These are phyloP conservation scores for Drosophila ustulata DNA, from an alignment of 2,888 invertebrate species.

Conservation along the genomic window DNA sequence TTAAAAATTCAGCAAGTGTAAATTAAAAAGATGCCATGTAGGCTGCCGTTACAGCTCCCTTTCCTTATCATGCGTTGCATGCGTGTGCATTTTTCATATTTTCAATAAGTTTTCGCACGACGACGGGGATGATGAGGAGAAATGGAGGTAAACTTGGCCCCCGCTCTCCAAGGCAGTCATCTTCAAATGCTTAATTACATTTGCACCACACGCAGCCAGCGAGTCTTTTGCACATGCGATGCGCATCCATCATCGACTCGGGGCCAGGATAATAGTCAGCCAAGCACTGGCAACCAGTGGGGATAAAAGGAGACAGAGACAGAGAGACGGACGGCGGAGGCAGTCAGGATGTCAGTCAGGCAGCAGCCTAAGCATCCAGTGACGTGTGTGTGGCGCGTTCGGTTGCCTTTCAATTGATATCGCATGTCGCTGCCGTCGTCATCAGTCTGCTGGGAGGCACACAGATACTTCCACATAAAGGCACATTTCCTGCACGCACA, in stretches of 20 bases:
- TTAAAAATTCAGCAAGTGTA: slow-evolving; percentile 71
- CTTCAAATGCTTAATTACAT: slow-evolving; percentile 72
- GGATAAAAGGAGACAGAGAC: not conserved
- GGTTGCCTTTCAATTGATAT: slow-evolving; percentile 59
- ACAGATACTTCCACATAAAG: slow-evolving; percentile 1
- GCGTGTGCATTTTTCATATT: slow-evolving; percentile 70
- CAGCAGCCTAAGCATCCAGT: slow-evolving; percentile 43
- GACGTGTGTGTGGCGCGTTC: slow-evolving; percentile 40
- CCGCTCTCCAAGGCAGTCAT: not conserved
- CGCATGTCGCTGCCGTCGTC: slow-evolving; percentile 53
- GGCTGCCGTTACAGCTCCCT: slow-evolving; percentile 9
- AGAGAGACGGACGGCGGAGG: not conserved
- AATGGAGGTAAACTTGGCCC: not conserved
- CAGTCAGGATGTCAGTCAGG: slow-evolving; percentile 16
- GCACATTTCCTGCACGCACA: not conserved
- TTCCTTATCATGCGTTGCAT: slow-evolving; percentile 34
- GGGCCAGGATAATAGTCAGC: slow-evolving; percentile 49
- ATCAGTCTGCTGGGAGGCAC: slow-evolving; percentile 39
- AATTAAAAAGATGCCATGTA: slow-evolving; percentile 49
- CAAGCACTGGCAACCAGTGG: not conserved
- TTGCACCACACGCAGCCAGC: slow-evolving; percentile 56
- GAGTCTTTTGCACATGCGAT: slow-evolving; percentile 47
- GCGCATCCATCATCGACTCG: slow-evolving; percentile 62
- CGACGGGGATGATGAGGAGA: slow-evolving; percentile 7
- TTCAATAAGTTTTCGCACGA: slow-evolving; percentile 46